Conservation (phyloP, 2,888 invertebrate species). For the Timema cristinae region DNA sequence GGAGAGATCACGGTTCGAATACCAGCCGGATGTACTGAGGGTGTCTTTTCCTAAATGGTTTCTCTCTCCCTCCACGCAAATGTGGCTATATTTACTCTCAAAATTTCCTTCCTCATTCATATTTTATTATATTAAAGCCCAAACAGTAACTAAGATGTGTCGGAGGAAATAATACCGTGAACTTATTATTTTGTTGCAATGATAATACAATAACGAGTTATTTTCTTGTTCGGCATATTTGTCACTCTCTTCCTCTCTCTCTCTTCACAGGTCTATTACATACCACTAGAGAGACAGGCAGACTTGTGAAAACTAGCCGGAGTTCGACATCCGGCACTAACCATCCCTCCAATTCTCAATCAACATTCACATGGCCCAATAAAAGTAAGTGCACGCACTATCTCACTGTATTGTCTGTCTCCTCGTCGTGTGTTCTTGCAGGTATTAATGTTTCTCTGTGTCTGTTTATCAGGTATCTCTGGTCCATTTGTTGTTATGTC, state of each 20-base stretch:
- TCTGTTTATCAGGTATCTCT: neutral
- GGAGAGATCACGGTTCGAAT: too few relatives aligned
- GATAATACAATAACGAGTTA: too few relatives aligned
- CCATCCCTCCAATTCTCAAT: constrained; percentile 9
- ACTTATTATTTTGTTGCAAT: too few relatives aligned
- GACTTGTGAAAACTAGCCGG: constrained; percentile 2
- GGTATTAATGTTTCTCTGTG: neutral
- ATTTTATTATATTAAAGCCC: too few relatives aligned
- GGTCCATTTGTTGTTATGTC: neutral
- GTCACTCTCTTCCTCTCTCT: neutral
- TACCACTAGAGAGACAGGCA: constrained; percentile 2
- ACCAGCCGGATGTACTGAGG: too few relatives aligned
- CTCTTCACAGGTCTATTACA: constrained; percentile 20
- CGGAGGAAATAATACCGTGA: too few relatives aligned
- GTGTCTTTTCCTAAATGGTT: too few relatives aligned
- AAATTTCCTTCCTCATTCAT: too few relatives aligned
- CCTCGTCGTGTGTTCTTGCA: neutral
- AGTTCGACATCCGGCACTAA: neutral
- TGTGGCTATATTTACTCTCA: too few relatives aligned
- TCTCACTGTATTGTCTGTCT: neutral
- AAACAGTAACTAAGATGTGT: too few relatives aligned
- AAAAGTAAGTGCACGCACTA: constrained; percentile 19
- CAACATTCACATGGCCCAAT: constrained; percentile 23
- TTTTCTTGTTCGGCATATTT: too few relatives aligned
- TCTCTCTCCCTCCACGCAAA: too few relatives aligned